Percentiles rank a stretch among this genome's conserved stretches.
Evolutionary conservation across 2,797 vertebrate species (phyloP).

Genomic region (Sebastiscus tertius): DNA sequence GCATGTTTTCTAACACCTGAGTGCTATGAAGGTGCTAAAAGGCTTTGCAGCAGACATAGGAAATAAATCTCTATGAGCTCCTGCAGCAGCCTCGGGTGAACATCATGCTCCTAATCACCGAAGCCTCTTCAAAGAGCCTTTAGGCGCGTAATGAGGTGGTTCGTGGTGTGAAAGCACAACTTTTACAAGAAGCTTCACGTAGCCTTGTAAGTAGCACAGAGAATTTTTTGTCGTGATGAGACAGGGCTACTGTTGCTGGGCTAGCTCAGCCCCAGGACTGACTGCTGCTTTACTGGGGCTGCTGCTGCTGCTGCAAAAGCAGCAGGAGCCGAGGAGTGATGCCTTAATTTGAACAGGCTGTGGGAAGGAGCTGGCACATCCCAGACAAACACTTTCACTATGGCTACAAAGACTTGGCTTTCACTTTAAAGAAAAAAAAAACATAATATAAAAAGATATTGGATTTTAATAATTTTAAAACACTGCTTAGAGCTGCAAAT

Average conservation of each 20-base stretch:
- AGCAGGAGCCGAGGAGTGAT: constrained; percentile 33
- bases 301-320: constrained; percentile 20
- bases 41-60: constrained; percentile 25
- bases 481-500: neutral
- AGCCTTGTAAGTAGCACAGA: constrained; percentile 39
- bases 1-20: constrained; percentile 32
- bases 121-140: constrained; percentile 53
- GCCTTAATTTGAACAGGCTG: constrained; percentile 70
- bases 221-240: constrained; percentile 26
- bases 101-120: constrained; percentile 51
- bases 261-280: constrained; percentile 33
- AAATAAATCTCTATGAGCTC: constrained; percentile 20
- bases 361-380: constrained; percentile 30
- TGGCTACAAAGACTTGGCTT: constrained; percentile 30
- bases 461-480: neutral
- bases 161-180: constrained; percentile 44
- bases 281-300: constrained; percentile 45
- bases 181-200: constrained; percentile 67
- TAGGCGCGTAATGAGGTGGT: constrained; percentile 66
- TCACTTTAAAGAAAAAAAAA: neutral
- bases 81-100: constrained; percentile 18
- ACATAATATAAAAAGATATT: neutral
- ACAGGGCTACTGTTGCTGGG: constrained; percentile 36
- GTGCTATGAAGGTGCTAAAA: constrained; percentile 30
- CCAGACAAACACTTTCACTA: constrained; percentile 43